phyloP scores from a whole-genome alignment of 2,113 vertebrate species.

The Xiphophorus couchianus region DNA sequence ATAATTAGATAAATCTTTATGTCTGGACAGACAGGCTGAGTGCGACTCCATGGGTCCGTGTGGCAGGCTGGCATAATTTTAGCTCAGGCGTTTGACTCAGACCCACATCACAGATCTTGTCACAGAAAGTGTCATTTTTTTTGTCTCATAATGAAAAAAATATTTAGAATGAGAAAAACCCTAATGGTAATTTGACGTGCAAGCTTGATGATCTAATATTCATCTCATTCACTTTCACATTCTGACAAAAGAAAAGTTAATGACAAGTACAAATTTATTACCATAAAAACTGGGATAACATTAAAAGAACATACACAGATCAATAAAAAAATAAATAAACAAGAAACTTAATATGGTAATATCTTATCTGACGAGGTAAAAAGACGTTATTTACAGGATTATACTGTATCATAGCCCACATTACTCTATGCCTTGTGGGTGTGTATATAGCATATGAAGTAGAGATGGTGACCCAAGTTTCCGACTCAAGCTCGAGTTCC shows the following conservation, averaged over 20 bases:
- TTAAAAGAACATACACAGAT: background rate
- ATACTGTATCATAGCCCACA: no score
- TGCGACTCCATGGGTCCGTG: conserved; percentile 4
- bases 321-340: background rate
- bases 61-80: conserved; percentile 17
- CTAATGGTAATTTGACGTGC: background rate
- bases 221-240: conserved; percentile 1
- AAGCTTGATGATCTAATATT: conserved; percentile 2
- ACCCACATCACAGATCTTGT: conserved; percentile 10
- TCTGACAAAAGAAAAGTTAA: background rate
- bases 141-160: conserved; percentile 24
- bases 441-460: no score
- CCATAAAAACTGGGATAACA: background rate
- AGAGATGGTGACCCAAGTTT: no score
- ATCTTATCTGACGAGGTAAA: no score
- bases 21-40: conserved; percentile 14
- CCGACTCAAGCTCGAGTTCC: no score
- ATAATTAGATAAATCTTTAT: conserved; percentile 6
- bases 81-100: conserved; percentile 28
- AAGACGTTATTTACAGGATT: no score
- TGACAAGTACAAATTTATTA: no score
- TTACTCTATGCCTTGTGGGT: no score
- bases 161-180: conserved; percentile 5
- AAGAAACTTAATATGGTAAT: no score
- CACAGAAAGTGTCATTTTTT: background rate